phyloP scores from a whole-genome alignment of 1,140 invertebrate genomes.

The Heliconius nattereri region DNA sequence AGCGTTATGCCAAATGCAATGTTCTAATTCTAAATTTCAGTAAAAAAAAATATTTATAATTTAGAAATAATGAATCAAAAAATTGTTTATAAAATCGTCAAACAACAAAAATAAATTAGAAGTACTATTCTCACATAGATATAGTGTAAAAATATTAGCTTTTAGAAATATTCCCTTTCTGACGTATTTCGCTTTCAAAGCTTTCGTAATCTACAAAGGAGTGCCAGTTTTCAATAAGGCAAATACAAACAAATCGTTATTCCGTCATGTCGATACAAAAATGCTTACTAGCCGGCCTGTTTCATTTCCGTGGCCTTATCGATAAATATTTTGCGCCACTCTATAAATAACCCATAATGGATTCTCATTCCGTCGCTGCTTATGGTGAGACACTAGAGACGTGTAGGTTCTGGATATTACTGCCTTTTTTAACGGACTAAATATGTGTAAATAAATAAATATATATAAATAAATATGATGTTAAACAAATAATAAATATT shows the following conservation, averaged over 20 bases:
- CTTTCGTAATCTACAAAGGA: constrained; percentile 1
- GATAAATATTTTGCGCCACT: constrained; percentile 72
- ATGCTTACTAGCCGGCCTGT: constrained; percentile 41
- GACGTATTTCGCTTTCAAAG: neutral
- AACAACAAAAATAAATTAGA: no score
- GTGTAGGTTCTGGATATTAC: constrained; percentile 16
- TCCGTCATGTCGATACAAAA: constrained; percentile 41
- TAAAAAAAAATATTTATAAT: no score
- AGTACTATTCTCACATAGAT: no score
- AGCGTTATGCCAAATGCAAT: no score
- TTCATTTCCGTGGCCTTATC: constrained; percentile 68
- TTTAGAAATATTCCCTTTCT: neutral
- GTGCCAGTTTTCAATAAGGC: constrained; percentile 21
- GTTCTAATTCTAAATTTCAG: no score
- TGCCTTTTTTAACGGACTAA: no score
- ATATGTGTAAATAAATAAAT: no score
- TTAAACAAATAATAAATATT: no score
- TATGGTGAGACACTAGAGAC: constrained; percentile 47
- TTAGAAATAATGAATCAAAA: no score
- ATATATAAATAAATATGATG: no score
- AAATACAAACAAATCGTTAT: constrained; percentile 41
- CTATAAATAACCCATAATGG: constrained; percentile 73
- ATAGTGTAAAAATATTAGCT: no score
- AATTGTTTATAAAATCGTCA: no score
- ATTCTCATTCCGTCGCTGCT: constrained; percentile 58